These are phyloP conservation scores for Philypnodon macrostomus DNA, from an alignment of 2,797 vertebrate species.

Conservation along the genomic window DNA sequence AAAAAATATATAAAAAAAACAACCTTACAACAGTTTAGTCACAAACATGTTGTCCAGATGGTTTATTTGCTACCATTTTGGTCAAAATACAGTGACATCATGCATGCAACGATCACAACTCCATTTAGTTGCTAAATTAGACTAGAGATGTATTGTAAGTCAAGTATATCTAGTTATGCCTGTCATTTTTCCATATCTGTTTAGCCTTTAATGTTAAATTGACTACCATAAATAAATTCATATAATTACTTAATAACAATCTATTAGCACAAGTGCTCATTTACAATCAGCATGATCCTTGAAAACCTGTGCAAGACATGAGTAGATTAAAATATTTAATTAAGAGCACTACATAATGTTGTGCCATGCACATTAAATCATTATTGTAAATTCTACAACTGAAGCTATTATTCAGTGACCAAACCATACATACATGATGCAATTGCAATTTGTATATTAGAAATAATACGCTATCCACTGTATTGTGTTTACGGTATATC, in stretches of 20 bases:
- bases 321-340: conserved; percentile 18
- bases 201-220: conserved; percentile 1
- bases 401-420: background rate
- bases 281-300: conserved; percentile 11
- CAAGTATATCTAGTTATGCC: too few species aligned
- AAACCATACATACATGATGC: background rate
- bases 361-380: background rate
- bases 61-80: too few species aligned
- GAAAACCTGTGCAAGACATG: conserved; percentile 10
- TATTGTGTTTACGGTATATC: too few species aligned
- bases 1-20: too few species aligned
- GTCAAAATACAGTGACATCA: too few species aligned
- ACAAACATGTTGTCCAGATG: too few species aligned
- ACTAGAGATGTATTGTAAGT: too few species aligned
- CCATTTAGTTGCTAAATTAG: too few species aligned
- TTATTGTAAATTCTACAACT: background rate
- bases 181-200: background rate
- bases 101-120: too few species aligned
- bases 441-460: conserved; percentile 2
- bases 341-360: conserved; percentile 3
- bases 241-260: conserved; percentile 6
- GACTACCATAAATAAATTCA: conserved; percentile 1
- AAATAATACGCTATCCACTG: too few species aligned
- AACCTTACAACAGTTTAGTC: too few species aligned
- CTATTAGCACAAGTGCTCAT: conserved; percentile 7